phyloP scores from a whole-genome alignment of 2,113 vertebrate species.

The Riparia riparia region DNA sequence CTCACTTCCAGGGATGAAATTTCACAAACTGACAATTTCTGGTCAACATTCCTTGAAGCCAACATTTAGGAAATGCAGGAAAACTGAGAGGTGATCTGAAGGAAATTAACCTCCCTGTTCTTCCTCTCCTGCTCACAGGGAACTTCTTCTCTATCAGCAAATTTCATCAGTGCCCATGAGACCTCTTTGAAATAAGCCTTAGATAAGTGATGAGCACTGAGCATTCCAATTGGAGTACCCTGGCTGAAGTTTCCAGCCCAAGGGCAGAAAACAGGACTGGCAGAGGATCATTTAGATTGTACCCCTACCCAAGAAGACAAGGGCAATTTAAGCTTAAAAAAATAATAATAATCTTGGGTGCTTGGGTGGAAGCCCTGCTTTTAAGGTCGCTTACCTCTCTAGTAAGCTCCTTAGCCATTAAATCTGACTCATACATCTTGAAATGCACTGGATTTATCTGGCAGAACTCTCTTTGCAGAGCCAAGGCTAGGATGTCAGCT shows the following conservation, averaged over 20 bases:
- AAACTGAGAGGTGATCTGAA: background rate
- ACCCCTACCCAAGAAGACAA: slow-evolving; percentile 9
- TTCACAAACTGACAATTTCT: background rate
- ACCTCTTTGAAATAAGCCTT: slow-evolving; percentile 34
- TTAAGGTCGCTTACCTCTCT: background rate
- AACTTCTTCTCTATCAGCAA: background rate
- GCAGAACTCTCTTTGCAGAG: slow-evolving; percentile 27
- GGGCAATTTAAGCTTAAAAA: background rate
- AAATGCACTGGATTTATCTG: slow-evolving; percentile 49
- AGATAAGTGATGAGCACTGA: slow-evolving; percentile 3
- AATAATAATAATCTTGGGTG: slow-evolving; percentile 6
- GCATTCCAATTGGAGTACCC: background rate
- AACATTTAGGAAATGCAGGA: background rate
- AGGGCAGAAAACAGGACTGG: slow-evolving; percentile 42
- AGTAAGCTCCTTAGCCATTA: slow-evolving; percentile 16
- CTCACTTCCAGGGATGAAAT: background rate
- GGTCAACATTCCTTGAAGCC: background rate
- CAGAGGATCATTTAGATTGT: background rate
- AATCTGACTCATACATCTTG: slow-evolving; percentile 47
- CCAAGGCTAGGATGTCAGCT: slow-evolving; percentile 23
- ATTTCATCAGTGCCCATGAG: background rate
- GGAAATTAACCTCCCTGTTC: background rate
- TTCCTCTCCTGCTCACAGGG: background rate
- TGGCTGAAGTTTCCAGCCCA: slow-evolving; percentile 33
- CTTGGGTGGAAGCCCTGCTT: background rate